phyloP scores from a whole-genome alignment of 1,140 invertebrate genomes.

The Frieseomelitta varia region DNA sequence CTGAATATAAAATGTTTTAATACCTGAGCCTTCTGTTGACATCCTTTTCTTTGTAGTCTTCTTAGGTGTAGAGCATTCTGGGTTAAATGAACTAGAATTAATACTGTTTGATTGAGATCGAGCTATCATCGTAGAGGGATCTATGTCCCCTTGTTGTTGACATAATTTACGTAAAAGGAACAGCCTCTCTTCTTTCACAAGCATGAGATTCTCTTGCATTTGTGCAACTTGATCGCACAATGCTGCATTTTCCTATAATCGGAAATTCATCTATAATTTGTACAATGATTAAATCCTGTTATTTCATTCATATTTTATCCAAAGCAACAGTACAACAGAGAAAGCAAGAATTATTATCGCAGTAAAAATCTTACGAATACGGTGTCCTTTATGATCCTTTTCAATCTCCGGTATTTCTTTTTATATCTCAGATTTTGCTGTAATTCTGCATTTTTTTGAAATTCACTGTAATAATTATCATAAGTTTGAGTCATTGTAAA shows the following conservation, averaged over 20 bases:
- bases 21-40: constrained; percentile 67
- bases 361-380: constrained; percentile 81
- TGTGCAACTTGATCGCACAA: constrained; percentile 91
- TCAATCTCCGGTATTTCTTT: constrained; percentile 82
- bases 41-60: constrained; percentile 75
- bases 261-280: neutral
- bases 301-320: constrained; percentile 34
- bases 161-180: constrained; percentile 87
- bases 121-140: constrained; percentile 72
- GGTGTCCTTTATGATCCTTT: constrained; percentile 81
- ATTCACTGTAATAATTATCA: constrained; percentile 75
- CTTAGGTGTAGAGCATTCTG: constrained; percentile 68
- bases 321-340: neutral
- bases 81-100: constrained; percentile 65
- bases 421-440: constrained; percentile 82
- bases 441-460: constrained; percentile 73
- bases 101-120: constrained; percentile 73
- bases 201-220: constrained; percentile 88
- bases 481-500: constrained; percentile 72
- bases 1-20: neutral
- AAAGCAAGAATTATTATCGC: neutral
- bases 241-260: constrained; percentile 89
- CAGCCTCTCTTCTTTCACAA: constrained; percentile 89
- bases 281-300: neutral
- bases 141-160: constrained; percentile 85